phyloP scores from a whole-genome alignment of 2,888 invertebrate species.

The Ichneumoninae sp. region DNA sequence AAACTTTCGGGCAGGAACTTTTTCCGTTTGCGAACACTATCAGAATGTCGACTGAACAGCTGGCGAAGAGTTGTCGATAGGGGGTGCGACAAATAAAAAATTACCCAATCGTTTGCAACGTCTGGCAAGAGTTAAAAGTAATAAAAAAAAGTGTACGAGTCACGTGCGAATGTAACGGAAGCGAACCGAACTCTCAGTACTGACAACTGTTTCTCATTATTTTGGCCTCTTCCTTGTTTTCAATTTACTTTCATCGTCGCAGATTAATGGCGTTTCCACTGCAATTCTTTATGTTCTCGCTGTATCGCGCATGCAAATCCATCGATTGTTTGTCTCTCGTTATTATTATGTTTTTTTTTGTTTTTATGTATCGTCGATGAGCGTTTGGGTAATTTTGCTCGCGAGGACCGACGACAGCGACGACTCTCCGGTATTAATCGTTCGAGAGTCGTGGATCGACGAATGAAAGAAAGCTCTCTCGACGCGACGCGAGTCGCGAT shows the following conservation, averaged over 20 bases:
- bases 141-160: neutral
- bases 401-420: neutral
- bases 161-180: neutral
- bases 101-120: neutral
- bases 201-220: neutral
- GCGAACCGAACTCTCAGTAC: neutral
- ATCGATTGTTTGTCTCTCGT: neutral
- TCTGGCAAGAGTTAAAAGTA: neutral
- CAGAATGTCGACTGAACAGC: neutral
- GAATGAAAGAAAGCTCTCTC: slow-evolving; percentile 70
- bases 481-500: slow-evolving; percentile 80
- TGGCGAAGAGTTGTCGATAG: neutral
- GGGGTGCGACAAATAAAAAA: neutral
- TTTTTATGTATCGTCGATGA: slow-evolving; percentile 13
- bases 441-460: slow-evolving; percentile 27
- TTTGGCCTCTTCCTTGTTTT: neutral
- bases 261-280: neutral
- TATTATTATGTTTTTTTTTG: neutral
- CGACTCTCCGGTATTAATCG: slow-evolving; percentile 1
- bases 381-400: neutral
- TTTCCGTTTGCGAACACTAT: neutral
- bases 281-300: neutral
- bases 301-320: neutral
- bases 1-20: neutral
- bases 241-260: neutral